phyloP scores from a whole-genome alignment of 2,888 invertebrate genomes.

The Monopis laevigella region DNA sequence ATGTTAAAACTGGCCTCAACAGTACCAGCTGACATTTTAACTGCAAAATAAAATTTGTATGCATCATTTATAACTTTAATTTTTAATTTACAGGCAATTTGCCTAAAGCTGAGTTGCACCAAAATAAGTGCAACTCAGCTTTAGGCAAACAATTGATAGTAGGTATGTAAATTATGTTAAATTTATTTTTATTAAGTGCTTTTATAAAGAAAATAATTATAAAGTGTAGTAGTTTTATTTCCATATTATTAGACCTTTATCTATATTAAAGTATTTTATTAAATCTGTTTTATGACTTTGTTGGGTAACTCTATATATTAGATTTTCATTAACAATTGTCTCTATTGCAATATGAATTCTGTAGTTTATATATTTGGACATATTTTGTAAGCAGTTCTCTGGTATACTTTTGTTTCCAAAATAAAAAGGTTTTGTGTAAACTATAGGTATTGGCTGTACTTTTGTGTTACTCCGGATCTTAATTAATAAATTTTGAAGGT shows the following conservation, averaged over 20 bases:
- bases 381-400: constrained; percentile 20
- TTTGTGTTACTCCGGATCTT: constrained; percentile 49
- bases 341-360: neutral
- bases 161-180: too few species aligned
- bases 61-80: too few species aligned
- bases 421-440: constrained; percentile 64
- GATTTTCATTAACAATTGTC: neutral
- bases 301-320: constrained; percentile 1
- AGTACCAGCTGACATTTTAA: too few species aligned
- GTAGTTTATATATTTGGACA: neutral
- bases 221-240: neutral
- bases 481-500: constrained; percentile 46
- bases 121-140: too few species aligned
- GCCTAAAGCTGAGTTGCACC: too few species aligned
- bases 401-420: too few species aligned
- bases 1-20: too few species aligned
- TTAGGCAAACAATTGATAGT: neutral
- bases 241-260: neutral
- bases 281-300: neutral
- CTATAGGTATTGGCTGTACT: constrained; percentile 52
- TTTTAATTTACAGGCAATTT: too few species aligned
- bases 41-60: too few species aligned
- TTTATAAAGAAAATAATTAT: too few species aligned
- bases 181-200: too few species aligned
- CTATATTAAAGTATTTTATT: neutral